Evolutionary conservation across 2,113 vertebrate species (phyloP).

Genomic region (Mesoclemmys tuberculata): DNA sequence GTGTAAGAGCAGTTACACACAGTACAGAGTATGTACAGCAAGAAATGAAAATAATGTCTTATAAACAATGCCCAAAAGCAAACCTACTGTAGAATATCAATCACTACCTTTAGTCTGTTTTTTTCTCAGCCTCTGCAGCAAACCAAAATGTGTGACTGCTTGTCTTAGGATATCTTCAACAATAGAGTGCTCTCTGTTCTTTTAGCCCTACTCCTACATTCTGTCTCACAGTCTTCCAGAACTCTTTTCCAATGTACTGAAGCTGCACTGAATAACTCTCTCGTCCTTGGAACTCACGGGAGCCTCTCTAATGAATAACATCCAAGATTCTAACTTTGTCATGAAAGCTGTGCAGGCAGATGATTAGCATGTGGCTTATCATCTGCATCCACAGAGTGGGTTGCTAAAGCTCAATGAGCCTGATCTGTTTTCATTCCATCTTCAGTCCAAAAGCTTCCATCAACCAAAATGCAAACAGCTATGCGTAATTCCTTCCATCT

Average conservation of each 20-base stretch:
- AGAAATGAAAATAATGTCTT: neutral
- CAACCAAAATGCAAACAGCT: conserved; percentile 42
- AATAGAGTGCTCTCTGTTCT: neutral
- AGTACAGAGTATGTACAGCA: neutral
- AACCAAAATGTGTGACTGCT: neutral
- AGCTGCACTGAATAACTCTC: conserved; percentile 8
- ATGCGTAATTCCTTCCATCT: conserved; percentile 49
- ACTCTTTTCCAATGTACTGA: neutral
- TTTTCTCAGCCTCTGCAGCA: neutral
- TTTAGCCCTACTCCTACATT: neutral
- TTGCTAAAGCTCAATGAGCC: conserved; percentile 54
- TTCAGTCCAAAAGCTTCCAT: conserved; percentile 60
- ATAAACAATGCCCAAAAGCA: neutral
- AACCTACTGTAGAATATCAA: neutral
- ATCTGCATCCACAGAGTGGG: conserved; percentile 37
- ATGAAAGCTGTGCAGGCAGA: conserved; percentile 32
- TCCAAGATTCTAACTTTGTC: conserved; percentile 45
- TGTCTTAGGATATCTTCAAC: neutral
- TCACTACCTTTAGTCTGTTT: neutral
- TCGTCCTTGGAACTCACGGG: neutral
- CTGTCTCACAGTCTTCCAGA: neutral
- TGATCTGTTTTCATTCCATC: conserved; percentile 57
- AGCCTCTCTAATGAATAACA: neutral
- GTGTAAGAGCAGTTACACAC: neutral
- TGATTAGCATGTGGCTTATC: conserved; percentile 56